Percentiles rank a stretch among this genome's conserved stretches.
These are phyloP conservation scores for Elymnias hypermnestra DNA, from an alignment of 1,140 invertebrate genomes.

Conservation along the genomic window DNA sequence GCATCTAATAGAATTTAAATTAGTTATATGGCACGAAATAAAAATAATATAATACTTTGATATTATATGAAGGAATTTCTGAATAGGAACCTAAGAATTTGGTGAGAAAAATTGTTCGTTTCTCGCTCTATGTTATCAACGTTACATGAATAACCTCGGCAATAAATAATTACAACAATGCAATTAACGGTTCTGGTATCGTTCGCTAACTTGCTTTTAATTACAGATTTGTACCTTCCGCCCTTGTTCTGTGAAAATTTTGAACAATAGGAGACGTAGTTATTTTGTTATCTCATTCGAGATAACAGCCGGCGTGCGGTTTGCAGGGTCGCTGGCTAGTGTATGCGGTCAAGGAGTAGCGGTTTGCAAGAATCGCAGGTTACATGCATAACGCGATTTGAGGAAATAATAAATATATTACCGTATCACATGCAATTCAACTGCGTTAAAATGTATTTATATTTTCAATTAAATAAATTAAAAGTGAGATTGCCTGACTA, in stretches of 20 bases:
- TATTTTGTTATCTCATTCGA: constrained; percentile 34
- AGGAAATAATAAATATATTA: constrained; percentile 9
- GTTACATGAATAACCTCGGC: constrained; percentile 27
- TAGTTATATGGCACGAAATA: constrained; percentile 2
- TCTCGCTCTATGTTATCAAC: constrained; percentile 28
- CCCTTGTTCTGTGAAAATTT: constrained; percentile 44
- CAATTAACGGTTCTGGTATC: constrained; percentile 35
- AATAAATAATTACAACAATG: constrained; percentile 48
- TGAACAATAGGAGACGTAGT: constrained; percentile 42
- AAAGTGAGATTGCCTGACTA: too few species aligned
- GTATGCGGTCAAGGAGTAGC: constrained; percentile 22
- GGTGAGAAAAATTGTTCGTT: constrained; percentile 26
- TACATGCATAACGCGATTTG: constrained; percentile 2
- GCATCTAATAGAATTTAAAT: background rate
- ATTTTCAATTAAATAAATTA: too few species aligned
- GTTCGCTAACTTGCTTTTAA: constrained; percentile 38
- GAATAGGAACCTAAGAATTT: constrained; percentile 15
- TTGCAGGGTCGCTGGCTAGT: constrained; percentile 23
- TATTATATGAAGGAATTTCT: constrained; percentile 10
- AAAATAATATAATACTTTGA: background rate
- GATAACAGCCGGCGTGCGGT: constrained; percentile 33
- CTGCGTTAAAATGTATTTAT: background rate
- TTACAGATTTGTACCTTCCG: constrained; percentile 48
- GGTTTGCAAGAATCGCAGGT: background rate
- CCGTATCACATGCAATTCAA: constrained; percentile 3